Conservation (phyloP, 2,797 vertebrate genomes). For the Heteromormyrus szaboi region DNA sequence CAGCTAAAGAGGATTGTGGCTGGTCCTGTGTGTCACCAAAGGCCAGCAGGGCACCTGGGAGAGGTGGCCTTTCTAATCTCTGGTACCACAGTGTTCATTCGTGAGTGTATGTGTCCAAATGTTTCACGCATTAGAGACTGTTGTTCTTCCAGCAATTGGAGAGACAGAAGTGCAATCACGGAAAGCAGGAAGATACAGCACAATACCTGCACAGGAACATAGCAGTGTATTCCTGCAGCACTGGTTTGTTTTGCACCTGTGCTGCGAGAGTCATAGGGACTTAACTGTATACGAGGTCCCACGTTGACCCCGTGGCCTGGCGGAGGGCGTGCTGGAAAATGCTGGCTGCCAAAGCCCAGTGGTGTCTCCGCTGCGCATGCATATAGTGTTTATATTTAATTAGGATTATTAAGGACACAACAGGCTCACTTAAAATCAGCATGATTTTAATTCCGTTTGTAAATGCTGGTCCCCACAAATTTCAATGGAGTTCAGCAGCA, state of each 20-base stretch:
- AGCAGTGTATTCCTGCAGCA: not conserved
- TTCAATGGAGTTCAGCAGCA: conserved; percentile 44
- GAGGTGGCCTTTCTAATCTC: not conserved
- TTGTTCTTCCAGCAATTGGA: not conserved
- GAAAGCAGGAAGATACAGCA: not conserved
- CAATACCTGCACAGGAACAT: not conserved
- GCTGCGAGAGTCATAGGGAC: not conserved
- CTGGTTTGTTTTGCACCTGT: not conserved
- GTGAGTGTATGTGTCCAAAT: not conserved
- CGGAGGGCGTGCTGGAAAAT: not conserved
- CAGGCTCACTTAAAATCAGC: conserved; percentile 20
- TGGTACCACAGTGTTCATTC: not conserved
- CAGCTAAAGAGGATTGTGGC: conserved; percentile 73
- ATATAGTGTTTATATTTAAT: conserved; percentile 16
- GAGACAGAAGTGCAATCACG: not conserved
- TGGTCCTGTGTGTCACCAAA: conserved; percentile 67
- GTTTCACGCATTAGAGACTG: not conserved
- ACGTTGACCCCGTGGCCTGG: not conserved
- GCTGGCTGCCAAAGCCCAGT: not conserved
- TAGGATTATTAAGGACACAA: conserved; percentile 21
- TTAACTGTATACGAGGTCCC: not conserved
- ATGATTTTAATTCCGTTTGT: conserved; percentile 17
- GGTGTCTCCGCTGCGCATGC: not conserved
- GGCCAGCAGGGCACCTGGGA: conserved; percentile 61
- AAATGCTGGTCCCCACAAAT: not conserved